phyloP scores from a whole-genome alignment of 2,888 invertebrate genomes.

The Desoria tigrina region DNA sequence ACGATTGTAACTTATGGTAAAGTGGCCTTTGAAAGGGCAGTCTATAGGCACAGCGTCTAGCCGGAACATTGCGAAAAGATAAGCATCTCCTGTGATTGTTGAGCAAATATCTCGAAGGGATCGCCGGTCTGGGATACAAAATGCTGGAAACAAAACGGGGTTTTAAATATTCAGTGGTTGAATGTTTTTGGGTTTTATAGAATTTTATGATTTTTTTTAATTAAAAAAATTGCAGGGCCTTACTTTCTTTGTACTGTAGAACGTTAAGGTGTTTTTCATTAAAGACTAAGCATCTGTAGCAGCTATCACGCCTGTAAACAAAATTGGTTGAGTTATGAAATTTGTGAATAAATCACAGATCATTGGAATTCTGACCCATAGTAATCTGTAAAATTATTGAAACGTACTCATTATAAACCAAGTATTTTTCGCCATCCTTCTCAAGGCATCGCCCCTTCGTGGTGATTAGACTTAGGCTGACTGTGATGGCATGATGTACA shows the following conservation, averaged over 20 bases:
- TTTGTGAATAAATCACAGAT: constrained; percentile 13
- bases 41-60: constrained; percentile 83
- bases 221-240: constrained; percentile 61
- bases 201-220: background rate
- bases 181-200: background rate
- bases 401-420: constrained; percentile 49
- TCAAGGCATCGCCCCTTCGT: constrained; percentile 51
- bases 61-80: constrained; percentile 82
- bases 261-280: constrained; percentile 93
- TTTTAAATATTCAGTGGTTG: background rate
- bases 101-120: constrained; percentile 38
- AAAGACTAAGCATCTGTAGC: constrained; percentile 92
- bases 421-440: constrained; percentile 49
- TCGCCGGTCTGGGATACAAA: constrained; percentile 33
- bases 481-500: constrained; percentile 45
- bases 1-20: constrained; percentile 88
- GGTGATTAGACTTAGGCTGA: constrained; percentile 42
- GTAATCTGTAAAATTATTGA: background rate
- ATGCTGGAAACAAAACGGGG: constrained; percentile 24
- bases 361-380: background rate
- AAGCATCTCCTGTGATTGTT: constrained; percentile 69
- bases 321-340: background rate
- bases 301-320: constrained; percentile 61
- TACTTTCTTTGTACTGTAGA: constrained; percentile 95
- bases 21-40: constrained; percentile 84